These are phyloP conservation scores for Agrochola circellaris DNA, from an alignment of 2,888 invertebrate species.

Conservation along the genomic window DNA sequence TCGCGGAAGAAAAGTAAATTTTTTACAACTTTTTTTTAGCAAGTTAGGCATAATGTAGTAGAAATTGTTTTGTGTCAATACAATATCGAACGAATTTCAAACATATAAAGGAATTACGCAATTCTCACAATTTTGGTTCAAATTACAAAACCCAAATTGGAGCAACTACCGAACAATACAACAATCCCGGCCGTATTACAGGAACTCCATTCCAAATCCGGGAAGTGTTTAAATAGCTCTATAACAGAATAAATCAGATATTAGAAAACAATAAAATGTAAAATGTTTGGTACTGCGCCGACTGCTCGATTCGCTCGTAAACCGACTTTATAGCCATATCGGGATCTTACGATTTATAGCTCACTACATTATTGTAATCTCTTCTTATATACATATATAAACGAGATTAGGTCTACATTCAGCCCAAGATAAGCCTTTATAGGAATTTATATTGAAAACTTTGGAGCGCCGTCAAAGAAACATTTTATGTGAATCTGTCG, in stretches of 20 bases:
- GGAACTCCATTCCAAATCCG: constrained; percentile 33
- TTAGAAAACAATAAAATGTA: constrained; percentile 64
- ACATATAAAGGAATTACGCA: constrained; percentile 15
- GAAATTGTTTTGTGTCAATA: not conserved
- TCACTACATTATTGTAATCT: constrained; percentile 67
- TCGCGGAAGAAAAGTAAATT: constrained; percentile 1
- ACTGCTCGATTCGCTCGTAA: constrained; percentile 63
- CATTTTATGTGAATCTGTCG: constrained; percentile 43
- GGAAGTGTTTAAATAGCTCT: constrained; percentile 46
- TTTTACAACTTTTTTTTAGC: not conserved
- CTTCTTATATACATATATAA: constrained; percentile 49
- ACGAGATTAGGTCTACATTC: constrained; percentile 46
- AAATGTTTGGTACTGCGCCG: constrained; percentile 49
- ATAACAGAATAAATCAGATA: constrained; percentile 54
- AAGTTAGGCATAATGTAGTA: not conserved
- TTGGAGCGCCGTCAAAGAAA: constrained; percentile 50
- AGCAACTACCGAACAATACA: constrained; percentile 34
- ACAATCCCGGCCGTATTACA: constrained; percentile 23
- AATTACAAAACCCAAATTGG: constrained; percentile 21
- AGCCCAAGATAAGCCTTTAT: constrained; percentile 55
- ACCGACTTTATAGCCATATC: constrained; percentile 64
- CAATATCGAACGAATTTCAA: not conserved
- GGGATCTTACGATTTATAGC: constrained; percentile 67
- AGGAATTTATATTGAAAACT: constrained; percentile 64
- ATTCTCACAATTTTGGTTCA: constrained; percentile 32